Percentiles rank a stretch among this genome's conserved stretches.
Conservation (phyloP, 2,888 invertebrate genomes). For the Torymus texanus region DNA sequence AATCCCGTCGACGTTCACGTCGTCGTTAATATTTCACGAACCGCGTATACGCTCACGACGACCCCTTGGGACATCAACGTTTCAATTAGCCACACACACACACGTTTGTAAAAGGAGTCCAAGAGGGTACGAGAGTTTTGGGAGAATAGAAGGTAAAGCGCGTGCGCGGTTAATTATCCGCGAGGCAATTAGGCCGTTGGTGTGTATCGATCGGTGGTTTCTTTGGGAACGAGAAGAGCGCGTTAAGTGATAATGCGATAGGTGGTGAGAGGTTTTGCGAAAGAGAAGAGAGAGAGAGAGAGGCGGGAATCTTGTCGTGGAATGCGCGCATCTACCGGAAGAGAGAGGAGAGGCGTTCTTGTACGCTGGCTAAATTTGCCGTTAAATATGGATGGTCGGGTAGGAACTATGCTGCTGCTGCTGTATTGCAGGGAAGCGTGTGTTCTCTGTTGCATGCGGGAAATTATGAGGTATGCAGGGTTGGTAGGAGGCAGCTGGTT, state of each 20-base stretch:
- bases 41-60: background rate
- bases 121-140: background rate
- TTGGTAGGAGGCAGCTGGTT: no score
- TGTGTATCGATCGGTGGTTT: constrained; percentile 33
- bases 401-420: background rate
- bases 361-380: constrained; percentile 15
- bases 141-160: background rate
- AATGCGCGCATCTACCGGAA: background rate
- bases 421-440: no score
- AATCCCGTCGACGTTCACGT: constrained; percentile 16
- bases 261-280: background rate
- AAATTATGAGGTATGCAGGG: background rate
- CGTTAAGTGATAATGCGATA: constrained; percentile 50
- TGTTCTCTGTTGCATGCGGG: background rate
- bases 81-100: constrained; percentile 35
- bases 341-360: background rate
- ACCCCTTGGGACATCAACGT: constrained; percentile 17
- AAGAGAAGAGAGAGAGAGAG: constrained; percentile 1
- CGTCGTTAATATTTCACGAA: constrained; percentile 18
- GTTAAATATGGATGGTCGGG: constrained; percentile 13
- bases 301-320: constrained; percentile 1
- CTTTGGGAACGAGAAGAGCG: constrained; percentile 20
- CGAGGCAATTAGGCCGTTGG: constrained; percentile 23
- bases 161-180: constrained; percentile 41
- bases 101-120: background rate